Evolutionary conservation across 2,888 invertebrate genomes (phyloP).

Genomic region (Sinohyriopsis cumingii): DNA sequence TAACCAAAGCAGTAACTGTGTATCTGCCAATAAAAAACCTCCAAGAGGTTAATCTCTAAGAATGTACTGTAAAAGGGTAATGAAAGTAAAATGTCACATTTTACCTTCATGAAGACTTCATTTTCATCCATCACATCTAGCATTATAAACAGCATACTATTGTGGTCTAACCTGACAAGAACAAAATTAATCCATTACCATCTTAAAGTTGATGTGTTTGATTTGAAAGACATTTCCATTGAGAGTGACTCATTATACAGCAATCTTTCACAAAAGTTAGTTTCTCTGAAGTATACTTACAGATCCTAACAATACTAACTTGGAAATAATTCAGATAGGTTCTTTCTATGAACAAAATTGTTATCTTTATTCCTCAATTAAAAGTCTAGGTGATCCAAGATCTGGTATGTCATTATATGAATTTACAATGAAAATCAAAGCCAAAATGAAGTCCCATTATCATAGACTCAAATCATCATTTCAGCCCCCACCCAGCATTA

Average conservation of each 20-base stretch:
- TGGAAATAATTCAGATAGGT: no score
- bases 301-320: no score
- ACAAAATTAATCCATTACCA: neutral
- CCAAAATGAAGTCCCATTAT: no score
- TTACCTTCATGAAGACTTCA: constrained; percentile 69
- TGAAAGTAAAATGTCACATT: neutral
- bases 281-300: no score
- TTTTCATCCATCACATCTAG: constrained; percentile 67
- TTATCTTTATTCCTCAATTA: no score
- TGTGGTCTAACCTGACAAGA: constrained; percentile 65
- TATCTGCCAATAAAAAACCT: no score
- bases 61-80: neutral
- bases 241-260: neutral
- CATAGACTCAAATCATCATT: no score
- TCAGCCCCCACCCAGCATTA: no score
- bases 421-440: no score
- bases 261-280: neutral
- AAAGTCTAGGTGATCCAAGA: no score
- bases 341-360: no score
- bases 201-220: neutral
- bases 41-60: neutral
- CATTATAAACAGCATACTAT: constrained; percentile 67
- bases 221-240: neutral
- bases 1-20: neutral
- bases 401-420: no score